Conservation (phyloP, 2,797 vertebrate genomes). For the Megalops cyprinoides region DNA sequence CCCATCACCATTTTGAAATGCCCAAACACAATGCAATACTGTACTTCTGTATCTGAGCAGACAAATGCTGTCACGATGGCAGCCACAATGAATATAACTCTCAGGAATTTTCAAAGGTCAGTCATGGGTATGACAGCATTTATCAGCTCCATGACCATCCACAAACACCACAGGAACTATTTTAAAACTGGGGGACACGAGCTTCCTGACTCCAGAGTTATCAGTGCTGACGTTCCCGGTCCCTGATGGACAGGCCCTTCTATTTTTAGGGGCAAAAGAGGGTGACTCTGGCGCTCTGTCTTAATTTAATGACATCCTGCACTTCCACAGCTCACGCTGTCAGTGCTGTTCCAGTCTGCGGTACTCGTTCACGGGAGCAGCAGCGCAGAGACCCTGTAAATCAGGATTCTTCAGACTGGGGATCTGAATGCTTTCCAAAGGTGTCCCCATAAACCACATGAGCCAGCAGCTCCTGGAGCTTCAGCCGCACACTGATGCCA, state of each 20-base stretch:
- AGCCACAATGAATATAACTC: background rate
- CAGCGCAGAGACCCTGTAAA: constrained; percentile 45
- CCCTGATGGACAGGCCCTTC: constrained; percentile 23
- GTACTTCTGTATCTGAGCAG: background rate
- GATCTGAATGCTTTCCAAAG: constrained; percentile 49
- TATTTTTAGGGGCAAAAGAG: constrained; percentile 30
- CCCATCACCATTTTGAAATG: background rate
- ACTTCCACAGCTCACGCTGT: background rate
- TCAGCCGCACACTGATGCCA: constrained; percentile 37
- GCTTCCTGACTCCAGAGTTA: constrained; percentile 31
- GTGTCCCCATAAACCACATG: constrained; percentile 53
- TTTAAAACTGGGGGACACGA: constrained; percentile 31
- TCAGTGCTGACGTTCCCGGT: constrained; percentile 22
- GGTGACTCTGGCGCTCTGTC: constrained; percentile 20
- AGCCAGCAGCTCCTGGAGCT: constrained; percentile 30
- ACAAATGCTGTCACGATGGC: background rate
- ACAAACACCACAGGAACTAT: constrained; percentile 20
- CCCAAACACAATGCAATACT: background rate
- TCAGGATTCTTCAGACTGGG: constrained; percentile 38
- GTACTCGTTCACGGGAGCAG: constrained; percentile 33
- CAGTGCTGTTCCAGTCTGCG: constrained; percentile 39
- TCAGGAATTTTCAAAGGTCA: background rate
- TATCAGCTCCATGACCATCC: background rate
- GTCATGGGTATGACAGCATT: too few species aligned
- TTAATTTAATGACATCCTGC: constrained; percentile 45